Conservation (phyloP, 2,888 invertebrate genomes). For the Epsilonema sp. region DNA sequence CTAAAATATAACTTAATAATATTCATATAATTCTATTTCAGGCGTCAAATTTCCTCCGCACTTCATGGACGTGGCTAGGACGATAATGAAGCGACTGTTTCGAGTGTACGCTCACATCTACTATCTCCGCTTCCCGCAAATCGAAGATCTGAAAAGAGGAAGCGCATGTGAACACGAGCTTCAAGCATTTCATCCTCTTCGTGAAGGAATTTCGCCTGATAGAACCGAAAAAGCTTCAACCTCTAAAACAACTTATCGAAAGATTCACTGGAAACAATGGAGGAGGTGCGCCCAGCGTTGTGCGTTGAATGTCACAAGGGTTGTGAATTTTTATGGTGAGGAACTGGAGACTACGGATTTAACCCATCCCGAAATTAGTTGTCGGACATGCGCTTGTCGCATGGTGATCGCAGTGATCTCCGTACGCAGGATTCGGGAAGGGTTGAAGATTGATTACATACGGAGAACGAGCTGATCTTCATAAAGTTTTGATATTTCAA, state of each 20-base stretch:
- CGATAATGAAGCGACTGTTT: conserved; percentile 88
- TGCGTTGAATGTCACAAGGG: no score
- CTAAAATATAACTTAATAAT: neutral
- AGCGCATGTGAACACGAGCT: conserved; percentile 95
- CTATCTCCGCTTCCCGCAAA: conserved; percentile 78
- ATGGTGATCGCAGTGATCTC: no score
- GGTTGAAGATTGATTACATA: no score
- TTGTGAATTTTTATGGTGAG: no score
- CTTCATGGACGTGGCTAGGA: conserved; percentile 86
- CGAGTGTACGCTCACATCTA: conserved; percentile 98
- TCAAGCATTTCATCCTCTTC: conserved; percentile 98
- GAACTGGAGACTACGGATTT: no score
- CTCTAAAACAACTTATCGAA: conserved; percentile 88
- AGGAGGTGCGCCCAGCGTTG: no score
- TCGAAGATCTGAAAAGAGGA: conserved; percentile 92
- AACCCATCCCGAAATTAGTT: no score
- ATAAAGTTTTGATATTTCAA: no score
- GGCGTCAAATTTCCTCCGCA: conserved; percentile 96
- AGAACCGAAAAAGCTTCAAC: conserved; percentile 83
- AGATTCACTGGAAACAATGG: conserved; percentile 76
- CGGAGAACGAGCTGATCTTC: no score
- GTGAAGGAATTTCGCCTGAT: conserved; percentile 90
- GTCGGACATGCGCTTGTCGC: no score
- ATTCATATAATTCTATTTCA: conserved; percentile 24
- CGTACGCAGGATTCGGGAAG: no score